Evolutionary conservation across 2,888 invertebrate species (phyloP).

Genomic region (Andrena hattorfiana): DNA sequence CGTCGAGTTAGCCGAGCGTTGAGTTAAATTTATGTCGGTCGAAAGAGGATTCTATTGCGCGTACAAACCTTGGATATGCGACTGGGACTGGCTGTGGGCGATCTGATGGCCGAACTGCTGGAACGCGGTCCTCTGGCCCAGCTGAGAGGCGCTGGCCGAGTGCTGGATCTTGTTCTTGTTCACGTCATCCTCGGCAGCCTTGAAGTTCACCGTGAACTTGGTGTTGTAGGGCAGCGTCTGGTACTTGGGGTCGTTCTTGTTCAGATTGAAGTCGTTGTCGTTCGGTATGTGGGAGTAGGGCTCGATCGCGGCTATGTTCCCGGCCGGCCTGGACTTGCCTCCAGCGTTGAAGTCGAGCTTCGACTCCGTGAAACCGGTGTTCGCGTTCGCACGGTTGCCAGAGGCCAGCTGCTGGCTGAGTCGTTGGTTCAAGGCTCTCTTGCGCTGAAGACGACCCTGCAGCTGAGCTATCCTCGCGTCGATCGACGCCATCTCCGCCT

Average conservation of each 20-base stretch:
- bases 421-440: conserved; percentile 93
- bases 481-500: conserved; percentile 96
- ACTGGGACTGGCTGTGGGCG: conserved; percentile 83
- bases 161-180: conserved; percentile 83
- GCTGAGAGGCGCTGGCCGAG: conserved; percentile 83
- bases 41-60: neutral
- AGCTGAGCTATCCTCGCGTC: conserved; percentile 97
- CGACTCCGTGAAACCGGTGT: conserved; percentile 83
- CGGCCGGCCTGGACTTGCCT: conserved; percentile 87
- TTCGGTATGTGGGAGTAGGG: conserved; percentile 94
- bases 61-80: conserved; percentile 82
- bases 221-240: conserved; percentile 96
- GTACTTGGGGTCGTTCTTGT: conserved; percentile 95
- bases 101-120: conserved; percentile 83
- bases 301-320: conserved; percentile 94
- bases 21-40: neutral
- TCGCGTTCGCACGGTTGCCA: conserved; percentile 50
- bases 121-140: conserved; percentile 80
- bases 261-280: conserved; percentile 90
- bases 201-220: conserved; percentile 90
- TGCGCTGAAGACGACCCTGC: conserved; percentile 95
- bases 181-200: conserved; percentile 83
- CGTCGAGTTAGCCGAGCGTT: too few relatives aligned
- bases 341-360: conserved; percentile 79
- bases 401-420: conserved; percentile 87